phyloP scores from a whole-genome alignment of 2,113 vertebrate species.

The Myiozetetes cayanensis region DNA sequence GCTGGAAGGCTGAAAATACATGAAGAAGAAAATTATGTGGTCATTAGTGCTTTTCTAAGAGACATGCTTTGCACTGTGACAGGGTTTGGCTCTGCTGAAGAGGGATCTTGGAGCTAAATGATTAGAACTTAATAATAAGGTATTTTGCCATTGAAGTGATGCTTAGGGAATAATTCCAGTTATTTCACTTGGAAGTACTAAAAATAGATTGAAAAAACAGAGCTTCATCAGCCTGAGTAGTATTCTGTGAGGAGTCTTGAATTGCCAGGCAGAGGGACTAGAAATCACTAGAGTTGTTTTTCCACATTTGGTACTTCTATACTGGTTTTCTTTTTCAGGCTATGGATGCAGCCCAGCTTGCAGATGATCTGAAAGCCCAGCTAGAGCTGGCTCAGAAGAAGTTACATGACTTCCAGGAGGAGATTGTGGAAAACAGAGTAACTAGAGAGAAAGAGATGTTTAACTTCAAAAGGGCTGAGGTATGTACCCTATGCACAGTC shows the following conservation, averaged over 20 bases:
- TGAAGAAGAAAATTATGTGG: neutral
- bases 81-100: neutral
- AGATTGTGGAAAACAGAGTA: conserved; percentile 93
- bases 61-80: neutral
- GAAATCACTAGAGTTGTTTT: neutral
- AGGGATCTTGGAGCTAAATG: neutral
- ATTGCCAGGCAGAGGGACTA: neutral
- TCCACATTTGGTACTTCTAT: neutral
- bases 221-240: neutral
- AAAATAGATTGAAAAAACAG: neutral
- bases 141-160: neutral
- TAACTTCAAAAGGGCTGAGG: conserved; percentile 93
- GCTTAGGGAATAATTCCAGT: neutral
- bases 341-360: conserved; percentile 88
- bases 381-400: conserved; percentile 91
- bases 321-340: conserved; percentile 70
- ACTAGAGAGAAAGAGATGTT: conserved; percentile 96
- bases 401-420: conserved; percentile 87
- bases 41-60: neutral
- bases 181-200: neutral
- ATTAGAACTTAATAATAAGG: neutral
- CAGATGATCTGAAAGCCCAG: conserved; percentile 88
- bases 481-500: neutral
- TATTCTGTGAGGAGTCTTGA: neutral
- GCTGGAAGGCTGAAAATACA: neutral